Conservation (phyloP, 2,797 vertebrate genomes). For the Esox masquinongy region DNA sequence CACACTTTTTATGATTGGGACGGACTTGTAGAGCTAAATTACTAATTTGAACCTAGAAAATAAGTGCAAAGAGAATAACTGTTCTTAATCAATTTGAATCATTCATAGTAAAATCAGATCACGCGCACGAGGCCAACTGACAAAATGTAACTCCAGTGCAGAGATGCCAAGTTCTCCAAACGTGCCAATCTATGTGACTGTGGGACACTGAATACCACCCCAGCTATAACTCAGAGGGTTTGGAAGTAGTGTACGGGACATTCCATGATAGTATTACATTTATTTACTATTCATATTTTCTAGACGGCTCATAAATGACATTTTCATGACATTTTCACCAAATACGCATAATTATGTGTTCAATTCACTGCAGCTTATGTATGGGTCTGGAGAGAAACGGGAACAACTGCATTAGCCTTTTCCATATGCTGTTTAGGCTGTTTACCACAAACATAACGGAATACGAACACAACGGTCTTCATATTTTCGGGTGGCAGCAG, state of each 20-base stretch:
- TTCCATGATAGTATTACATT: not conserved
- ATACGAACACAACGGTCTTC: slow-evolving; percentile 4
- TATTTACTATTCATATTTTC: not conserved
- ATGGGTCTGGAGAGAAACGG: not conserved
- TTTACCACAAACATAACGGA: slow-evolving; percentile 36
- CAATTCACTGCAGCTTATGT: not conserved
- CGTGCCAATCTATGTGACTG: slow-evolving; percentile 37
- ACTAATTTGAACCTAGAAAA: not conserved
- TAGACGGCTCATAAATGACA: not conserved
- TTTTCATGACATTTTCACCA: not conserved
- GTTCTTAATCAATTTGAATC: slow-evolving; percentile 32
- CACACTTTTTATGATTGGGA: not conserved
- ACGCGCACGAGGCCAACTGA: slow-evolving; percentile 18
- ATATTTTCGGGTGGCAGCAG: slow-evolving; percentile 23
- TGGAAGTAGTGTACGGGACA: not conserved
- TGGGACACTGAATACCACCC: slow-evolving; percentile 8
- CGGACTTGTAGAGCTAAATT: not conserved
- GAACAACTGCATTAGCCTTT: slow-evolving; percentile 26
- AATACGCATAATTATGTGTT: not conserved
- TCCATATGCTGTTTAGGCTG: slow-evolving; percentile 30
- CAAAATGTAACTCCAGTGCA: slow-evolving; percentile 35
- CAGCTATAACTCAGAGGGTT: not conserved
- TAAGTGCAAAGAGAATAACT: not conserved
- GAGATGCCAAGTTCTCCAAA: slow-evolving; percentile 43
- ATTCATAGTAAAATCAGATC: slow-evolving; percentile 47